phyloP scores from a whole-genome alignment of 2,113 vertebrate genomes.

The Tursiops truncatus region DNA sequence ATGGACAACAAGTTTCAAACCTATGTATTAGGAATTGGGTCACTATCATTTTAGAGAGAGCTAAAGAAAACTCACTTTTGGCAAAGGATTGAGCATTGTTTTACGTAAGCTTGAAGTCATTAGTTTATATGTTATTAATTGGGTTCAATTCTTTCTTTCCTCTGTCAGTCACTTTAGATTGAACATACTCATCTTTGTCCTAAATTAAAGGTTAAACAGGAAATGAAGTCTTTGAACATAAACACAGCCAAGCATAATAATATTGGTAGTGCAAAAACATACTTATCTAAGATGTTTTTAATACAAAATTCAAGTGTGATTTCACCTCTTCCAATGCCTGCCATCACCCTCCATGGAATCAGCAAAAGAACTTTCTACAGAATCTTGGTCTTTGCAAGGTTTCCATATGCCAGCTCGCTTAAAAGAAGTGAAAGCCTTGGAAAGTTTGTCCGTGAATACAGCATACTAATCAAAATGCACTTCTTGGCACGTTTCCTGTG shows the following conservation, averaged over 20 bases:
- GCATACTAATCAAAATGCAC: constrained; percentile 12
- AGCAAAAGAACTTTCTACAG: neutral
- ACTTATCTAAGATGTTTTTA: neutral
- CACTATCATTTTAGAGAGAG: neutral
- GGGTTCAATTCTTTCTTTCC: neutral
- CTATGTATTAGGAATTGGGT: neutral
- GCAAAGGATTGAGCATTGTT: neutral
- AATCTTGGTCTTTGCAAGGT: neutral
- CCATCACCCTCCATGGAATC: neutral
- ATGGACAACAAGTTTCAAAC: neutral
- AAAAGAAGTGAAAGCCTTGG: neutral
- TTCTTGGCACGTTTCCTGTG: constrained; percentile 41
- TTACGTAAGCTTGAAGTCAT: neutral
- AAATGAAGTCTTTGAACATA: neutral
- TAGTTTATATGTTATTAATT: neutral
- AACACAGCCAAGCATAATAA: neutral
- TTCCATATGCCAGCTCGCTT: neutral
- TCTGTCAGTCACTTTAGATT: neutral
- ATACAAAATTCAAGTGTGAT: neutral
- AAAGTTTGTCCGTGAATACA: neutral
- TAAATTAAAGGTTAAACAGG: constrained; percentile 11
- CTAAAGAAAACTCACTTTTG: neutral
- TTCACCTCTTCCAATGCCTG: neutral
- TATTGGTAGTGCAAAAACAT: neutral
- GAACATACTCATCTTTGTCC: neutral